A percentile compares a stretch with the other conserved stretches of the same genome.
These are phyloP conservation scores for Palythoa caribaeorum DNA, from an alignment of 92 coral and sea anemone genomes.

Conservation along the genomic window DNA sequence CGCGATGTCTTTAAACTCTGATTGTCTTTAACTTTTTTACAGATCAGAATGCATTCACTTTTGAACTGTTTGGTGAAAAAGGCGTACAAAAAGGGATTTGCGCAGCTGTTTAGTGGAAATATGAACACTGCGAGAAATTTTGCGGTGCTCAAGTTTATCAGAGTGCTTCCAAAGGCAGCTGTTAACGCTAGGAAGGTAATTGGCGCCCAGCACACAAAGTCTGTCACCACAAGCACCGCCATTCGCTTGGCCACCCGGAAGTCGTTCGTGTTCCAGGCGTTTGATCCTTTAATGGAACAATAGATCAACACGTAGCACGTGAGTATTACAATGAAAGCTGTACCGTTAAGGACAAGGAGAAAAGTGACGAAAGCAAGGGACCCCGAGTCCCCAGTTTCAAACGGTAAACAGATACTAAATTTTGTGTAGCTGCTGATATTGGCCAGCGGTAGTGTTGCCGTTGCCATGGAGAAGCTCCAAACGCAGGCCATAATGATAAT, in stretches of 20 bases:
- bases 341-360: conserved; percentile 71
- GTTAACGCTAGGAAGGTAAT: conserved; percentile 86
- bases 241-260: conserved; percentile 92
- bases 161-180: conserved; percentile 88
- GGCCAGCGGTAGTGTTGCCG: conserved; percentile 86
- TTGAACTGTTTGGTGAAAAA: conserved; percentile 93
- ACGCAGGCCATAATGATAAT: conserved; percentile 82
- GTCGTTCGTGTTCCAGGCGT: conserved; percentile 99
- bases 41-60: conserved; percentile 82
- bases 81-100: conserved; percentile 96
- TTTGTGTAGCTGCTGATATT: conserved; percentile 86
- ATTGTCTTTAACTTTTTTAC: conserved; percentile 81
- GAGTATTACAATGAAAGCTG: conserved; percentile 88
- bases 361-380: conserved; percentile 85
- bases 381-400: conserved; percentile 79
- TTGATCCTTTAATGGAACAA: conserved; percentile 91
- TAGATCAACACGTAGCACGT: conserved; percentile 90
- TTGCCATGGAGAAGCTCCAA: conserved; percentile 78
- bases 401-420: conserved; percentile 95
- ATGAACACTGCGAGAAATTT: conserved; percentile 90
- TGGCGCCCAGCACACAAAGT: conserved; percentile 98
- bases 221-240: conserved; percentile 93
- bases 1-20: conserved; percentile 24
- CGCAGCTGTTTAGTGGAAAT: conserved; percentile 95
- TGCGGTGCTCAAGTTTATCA: conserved; percentile 86